These are phyloP conservation scores for Acanthurus tractus DNA, from an alignment of 2,797 vertebrate genomes.

Conservation along the genomic window DNA sequence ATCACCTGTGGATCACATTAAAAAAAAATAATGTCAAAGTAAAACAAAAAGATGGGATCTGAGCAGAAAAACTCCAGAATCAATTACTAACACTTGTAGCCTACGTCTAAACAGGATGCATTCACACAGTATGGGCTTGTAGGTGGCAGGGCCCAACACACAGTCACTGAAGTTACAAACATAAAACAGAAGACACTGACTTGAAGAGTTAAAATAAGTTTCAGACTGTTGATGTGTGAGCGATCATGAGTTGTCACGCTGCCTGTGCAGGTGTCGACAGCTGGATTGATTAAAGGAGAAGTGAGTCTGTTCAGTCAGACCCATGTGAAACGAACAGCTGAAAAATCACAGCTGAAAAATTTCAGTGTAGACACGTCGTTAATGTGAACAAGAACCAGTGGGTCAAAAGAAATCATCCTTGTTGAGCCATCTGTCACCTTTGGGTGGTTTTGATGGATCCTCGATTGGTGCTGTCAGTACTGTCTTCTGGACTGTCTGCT, in stretches of 20 bases:
- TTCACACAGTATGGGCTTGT: background rate
- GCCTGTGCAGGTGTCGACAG: background rate
- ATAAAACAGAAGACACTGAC: background rate
- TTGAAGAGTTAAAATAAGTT: background rate
- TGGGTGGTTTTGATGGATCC: constrained; percentile 50
- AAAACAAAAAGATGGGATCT: too few relatives aligned
- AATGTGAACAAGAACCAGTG: constrained; percentile 30
- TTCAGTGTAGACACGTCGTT: background rate
- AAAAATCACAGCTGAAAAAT: background rate
- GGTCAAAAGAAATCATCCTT: constrained; percentile 53
- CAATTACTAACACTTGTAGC: background rate
- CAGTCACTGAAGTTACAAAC: background rate
- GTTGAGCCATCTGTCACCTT: constrained; percentile 51
- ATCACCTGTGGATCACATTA: too few relatives aligned
- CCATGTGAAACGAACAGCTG: background rate
- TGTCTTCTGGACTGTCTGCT: constrained; percentile 48
- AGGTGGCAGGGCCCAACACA: background rate
- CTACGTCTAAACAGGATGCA: too few relatives aligned
- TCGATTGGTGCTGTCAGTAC: constrained; percentile 55
- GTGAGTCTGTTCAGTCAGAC: background rate
- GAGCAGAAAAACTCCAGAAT: too few relatives aligned
- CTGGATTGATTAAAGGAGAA: constrained; percentile 4
- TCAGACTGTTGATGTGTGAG: background rate
- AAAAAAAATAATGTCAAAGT: too few relatives aligned
- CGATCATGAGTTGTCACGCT: background rate